A percentile compares a stretch with the other conserved stretches of the same genome.
phyloP scores from a whole-genome alignment of 2,797 vertebrate species.

The Bryconaethiops microstoma region DNA sequence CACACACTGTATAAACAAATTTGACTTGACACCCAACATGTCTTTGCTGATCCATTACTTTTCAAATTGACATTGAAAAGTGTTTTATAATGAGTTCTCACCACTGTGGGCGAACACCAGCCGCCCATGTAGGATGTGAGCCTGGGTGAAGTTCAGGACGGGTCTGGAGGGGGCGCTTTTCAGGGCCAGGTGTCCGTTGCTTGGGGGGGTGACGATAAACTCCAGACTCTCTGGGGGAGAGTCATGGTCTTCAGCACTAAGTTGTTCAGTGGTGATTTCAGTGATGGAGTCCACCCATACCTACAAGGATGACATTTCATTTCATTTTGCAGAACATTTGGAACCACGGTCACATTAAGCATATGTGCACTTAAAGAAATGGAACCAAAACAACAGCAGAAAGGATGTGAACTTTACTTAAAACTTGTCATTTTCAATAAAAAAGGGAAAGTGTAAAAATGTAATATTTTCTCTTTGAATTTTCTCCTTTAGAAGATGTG shows the following conservation, averaged over 20 bases:
- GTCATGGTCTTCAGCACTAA: slow-evolving; percentile 84
- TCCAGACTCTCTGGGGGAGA: slow-evolving; percentile 77
- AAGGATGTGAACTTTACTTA: too few relatives aligned
- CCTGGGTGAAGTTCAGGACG: slow-evolving; percentile 89
- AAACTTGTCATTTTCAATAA: too few relatives aligned
- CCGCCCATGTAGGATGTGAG: slow-evolving; percentile 78
- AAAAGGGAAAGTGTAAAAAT: too few relatives aligned
- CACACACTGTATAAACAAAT: too few relatives aligned
- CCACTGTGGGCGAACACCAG: slow-evolving; percentile 87
- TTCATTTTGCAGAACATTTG: too few relatives aligned
- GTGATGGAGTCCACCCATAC: slow-evolving; percentile 87
- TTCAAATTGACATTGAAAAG: too few relatives aligned
- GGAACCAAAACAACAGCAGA: too few relatives aligned
- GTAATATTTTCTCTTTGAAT: too few relatives aligned
- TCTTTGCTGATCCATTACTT: too few relatives aligned
- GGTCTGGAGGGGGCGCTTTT: slow-evolving; percentile 79
- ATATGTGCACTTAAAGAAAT: not conserved
- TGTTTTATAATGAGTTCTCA: slow-evolving; percentile 51
- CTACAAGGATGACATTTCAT: slow-evolving; percentile 62
- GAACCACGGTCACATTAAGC: not conserved
- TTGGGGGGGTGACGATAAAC: slow-evolving; percentile 85
- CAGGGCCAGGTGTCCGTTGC: slow-evolving; percentile 85
- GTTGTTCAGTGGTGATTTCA: slow-evolving; percentile 79
- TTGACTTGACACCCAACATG: too few relatives aligned
- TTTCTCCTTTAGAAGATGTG: too few relatives aligned